Evolutionary conservation across 2,797 vertebrate species (phyloP).

Genomic region (Alectoris magna): DNA sequence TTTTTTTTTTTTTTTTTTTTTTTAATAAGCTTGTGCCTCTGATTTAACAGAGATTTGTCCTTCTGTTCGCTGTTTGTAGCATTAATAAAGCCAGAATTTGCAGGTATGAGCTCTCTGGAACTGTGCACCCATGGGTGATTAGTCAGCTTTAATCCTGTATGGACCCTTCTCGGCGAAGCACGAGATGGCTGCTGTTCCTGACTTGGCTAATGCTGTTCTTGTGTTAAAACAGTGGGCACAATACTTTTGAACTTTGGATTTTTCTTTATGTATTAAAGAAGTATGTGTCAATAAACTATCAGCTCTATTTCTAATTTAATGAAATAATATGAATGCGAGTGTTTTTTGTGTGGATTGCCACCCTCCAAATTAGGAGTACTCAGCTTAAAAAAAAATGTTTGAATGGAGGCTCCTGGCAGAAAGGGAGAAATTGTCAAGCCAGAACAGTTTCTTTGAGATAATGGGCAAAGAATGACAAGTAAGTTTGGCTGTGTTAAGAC

Average conservation of each 20-base stretch:
- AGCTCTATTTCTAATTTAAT: background rate
- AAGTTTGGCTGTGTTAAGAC: background rate
- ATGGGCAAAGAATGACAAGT: background rate
- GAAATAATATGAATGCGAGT: background rate
- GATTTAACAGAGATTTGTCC: slow-evolving; percentile 2
- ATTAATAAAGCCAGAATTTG: slow-evolving; percentile 12
- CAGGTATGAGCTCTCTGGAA: background rate
- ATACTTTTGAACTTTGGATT: background rate
- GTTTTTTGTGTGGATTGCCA: background rate
- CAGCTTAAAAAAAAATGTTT: background rate
- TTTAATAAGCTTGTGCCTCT: slow-evolving; percentile 11
- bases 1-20: background rate
- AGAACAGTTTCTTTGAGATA: background rate
- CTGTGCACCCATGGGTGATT: background rate
- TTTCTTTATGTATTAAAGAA: background rate
- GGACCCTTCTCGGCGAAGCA: background rate
- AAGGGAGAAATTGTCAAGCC: background rate
- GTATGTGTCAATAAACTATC: background rate
- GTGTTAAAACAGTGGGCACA: background rate
- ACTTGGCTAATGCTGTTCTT: background rate
- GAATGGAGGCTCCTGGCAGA: background rate
- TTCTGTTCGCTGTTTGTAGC: background rate
- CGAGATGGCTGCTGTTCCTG: slow-evolving; percentile 18
- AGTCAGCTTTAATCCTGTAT: slow-evolving; percentile 10
- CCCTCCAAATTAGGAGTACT: background rate